phyloP scores from a whole-genome alignment of 2,797 vertebrate genomes.

The Euphonia xanthogaster region DNA sequence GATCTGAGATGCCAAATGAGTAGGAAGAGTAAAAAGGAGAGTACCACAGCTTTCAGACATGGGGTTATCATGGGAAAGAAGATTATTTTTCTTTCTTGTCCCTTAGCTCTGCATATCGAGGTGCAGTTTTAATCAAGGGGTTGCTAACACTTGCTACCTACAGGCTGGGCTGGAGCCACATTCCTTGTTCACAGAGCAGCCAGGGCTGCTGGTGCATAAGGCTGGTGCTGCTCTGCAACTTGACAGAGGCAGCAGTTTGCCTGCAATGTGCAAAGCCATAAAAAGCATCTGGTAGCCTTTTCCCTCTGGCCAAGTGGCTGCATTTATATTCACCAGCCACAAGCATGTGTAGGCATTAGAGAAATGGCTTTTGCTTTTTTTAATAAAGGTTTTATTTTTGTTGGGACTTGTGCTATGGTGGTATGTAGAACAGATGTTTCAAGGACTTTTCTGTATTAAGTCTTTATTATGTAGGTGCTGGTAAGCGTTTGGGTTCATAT shows the following conservation, averaged over 20 bases:
- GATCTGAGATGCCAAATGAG: background rate
- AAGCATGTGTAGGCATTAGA: background rate
- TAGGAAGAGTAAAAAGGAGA: background rate
- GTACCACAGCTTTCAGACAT: background rate
- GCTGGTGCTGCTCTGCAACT: background rate
- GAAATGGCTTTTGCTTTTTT: background rate
- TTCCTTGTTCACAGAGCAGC: background rate
- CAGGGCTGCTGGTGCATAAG: background rate
- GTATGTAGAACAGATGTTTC: background rate
- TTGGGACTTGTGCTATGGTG: background rate
- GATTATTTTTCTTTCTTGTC: background rate
- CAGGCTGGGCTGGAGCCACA: background rate
- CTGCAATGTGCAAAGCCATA: background rate
- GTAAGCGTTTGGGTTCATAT: background rate
- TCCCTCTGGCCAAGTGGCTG: background rate
- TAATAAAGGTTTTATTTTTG: background rate
- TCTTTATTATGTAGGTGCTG: background rate
- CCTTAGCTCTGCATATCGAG: accelerated
- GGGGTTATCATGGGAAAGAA: background rate
- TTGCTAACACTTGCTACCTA: background rate
- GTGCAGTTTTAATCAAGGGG: background rate
- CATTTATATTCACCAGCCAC: background rate
- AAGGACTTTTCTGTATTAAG: background rate
- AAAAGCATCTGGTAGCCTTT: conserved; percentile 9
- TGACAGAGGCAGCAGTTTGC: background rate